phyloP scores from a whole-genome alignment of 2,113 vertebrate genomes.

The Dendropsophus ebraccatus region DNA sequence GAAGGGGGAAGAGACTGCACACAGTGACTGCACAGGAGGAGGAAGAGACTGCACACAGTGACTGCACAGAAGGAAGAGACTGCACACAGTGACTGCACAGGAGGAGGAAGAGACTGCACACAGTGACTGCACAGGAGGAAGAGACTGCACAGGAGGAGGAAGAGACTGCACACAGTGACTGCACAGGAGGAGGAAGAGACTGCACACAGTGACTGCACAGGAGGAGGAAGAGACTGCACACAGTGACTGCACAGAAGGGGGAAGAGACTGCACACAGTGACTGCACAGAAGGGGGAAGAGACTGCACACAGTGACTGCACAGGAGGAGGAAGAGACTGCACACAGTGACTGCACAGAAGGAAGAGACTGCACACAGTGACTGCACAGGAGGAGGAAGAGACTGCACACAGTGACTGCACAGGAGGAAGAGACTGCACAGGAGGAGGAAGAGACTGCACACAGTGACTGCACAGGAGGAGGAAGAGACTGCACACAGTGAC shows the following conservation, averaged over 20 bases:
- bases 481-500: too few species aligned
- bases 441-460: too few species aligned
- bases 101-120: background rate
- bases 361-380: background rate
- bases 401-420: too few species aligned
- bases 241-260: background rate
- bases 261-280: background rate
- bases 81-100: background rate
- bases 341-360: background rate
- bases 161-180: background rate
- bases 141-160: background rate
- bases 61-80: background rate
- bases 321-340: conserved; percentile 1
- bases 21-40: background rate
- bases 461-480: too few species aligned
- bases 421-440: too few species aligned
- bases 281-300: background rate
- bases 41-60: background rate
- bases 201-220: background rate
- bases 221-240: background rate
- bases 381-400: too few species aligned
- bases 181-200: background rate
- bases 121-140: background rate
- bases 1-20: background rate
- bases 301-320: background rate